Evolutionary conservation across 1,140 invertebrate species (phyloP).

Genomic region (Mesaphorura yosii): DNA sequence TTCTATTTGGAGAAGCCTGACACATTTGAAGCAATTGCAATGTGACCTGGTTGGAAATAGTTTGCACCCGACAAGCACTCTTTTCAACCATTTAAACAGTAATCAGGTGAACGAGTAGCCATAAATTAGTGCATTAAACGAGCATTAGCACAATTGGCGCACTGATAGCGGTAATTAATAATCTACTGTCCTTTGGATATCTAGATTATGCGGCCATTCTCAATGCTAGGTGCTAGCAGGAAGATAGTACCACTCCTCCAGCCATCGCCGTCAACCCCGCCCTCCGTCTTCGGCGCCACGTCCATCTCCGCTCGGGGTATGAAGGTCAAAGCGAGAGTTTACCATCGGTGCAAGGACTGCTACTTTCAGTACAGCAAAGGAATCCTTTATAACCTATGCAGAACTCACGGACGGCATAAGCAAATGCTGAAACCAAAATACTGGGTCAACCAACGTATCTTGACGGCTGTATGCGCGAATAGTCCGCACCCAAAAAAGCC

Average conservation of each 20-base stretch:
- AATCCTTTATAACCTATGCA: slow-evolving; percentile 58
- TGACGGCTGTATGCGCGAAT: slow-evolving; percentile 53
- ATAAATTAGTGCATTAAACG: background rate
- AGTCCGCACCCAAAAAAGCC: background rate
- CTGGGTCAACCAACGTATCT: slow-evolving; percentile 53
- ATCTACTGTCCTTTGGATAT: too few species aligned
- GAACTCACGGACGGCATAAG: slow-evolving; percentile 61
- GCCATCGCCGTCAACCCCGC: background rate
- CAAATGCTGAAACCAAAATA: slow-evolving; percentile 55
- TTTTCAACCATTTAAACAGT: too few species aligned
- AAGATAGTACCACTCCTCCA: background rate
- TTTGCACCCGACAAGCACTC: too few species aligned
- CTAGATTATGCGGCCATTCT: background rate
- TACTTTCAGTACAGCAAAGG: slow-evolving; percentile 55
- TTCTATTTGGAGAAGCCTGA: background rate
- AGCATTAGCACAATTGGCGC: too few species aligned
- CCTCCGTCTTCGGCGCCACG: background rate
- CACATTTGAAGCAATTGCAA: background rate
- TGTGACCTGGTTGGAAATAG: too few species aligned
- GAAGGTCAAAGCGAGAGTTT: slow-evolving; percentile 48
- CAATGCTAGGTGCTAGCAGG: background rate
- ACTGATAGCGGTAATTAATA: too few species aligned
- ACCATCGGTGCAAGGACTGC: slow-evolving; percentile 60
- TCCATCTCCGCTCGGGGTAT: slow-evolving; percentile 37
- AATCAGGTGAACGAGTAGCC: background rate